phyloP scores from a whole-genome alignment of 2,888 invertebrate species.

The Andrena bicolor region DNA sequence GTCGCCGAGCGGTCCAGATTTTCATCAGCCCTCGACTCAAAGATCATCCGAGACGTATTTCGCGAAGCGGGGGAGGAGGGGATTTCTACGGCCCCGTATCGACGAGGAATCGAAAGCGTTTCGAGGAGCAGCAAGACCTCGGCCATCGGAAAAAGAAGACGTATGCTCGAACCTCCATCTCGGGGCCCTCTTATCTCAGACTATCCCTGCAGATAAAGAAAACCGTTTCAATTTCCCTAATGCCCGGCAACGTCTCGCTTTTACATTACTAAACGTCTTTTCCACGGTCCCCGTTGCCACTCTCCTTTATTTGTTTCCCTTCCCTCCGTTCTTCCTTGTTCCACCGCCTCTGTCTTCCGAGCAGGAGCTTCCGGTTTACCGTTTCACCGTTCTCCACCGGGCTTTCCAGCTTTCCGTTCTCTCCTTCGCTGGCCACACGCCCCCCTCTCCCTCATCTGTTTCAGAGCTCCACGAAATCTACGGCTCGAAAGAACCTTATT shows the following conservation, averaged over 20 bases:
- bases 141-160: constrained; percentile 40
- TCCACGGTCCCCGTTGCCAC: constrained; percentile 35
- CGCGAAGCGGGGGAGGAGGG: background rate
- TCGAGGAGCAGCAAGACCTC: constrained; percentile 12
- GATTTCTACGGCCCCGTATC: constrained; percentile 25
- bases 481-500: constrained; percentile 55
- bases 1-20: background rate
- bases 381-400: constrained; percentile 18
- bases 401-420: background rate
- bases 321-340: background rate
- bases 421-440: background rate
- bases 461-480: constrained; percentile 31
- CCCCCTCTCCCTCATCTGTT: constrained; percentile 16
- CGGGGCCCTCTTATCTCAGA: constrained; percentile 29
- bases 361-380: constrained; percentile 22
- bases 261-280: constrained; percentile 70
- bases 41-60: constrained; percentile 13
- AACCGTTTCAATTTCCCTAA: constrained; percentile 84
- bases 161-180: constrained; percentile 34
- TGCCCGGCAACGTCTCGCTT: constrained; percentile 78
- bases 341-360: background rate
- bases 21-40: constrained; percentile 13
- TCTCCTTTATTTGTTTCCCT: constrained; percentile 68
- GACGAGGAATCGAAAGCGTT: constrained; percentile 31
- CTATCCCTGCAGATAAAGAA: constrained; percentile 76